Evolutionary conservation across 2,113 vertebrate genomes (phyloP).

Genomic region (Calidris pugnax): DNA sequence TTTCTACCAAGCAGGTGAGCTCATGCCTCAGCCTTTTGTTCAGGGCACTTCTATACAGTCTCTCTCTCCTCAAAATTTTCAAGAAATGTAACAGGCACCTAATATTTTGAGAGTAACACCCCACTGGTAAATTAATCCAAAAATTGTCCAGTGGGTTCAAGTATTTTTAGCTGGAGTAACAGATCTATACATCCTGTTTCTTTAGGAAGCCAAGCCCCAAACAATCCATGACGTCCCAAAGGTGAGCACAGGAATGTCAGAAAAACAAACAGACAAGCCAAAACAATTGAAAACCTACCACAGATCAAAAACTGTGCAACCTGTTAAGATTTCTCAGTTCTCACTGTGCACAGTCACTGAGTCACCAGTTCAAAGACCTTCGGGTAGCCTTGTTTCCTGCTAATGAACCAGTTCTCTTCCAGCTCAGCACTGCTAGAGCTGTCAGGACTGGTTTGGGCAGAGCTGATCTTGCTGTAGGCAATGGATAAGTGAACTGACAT

Average conservation of each 20-base stretch:
- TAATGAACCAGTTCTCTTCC: background rate
- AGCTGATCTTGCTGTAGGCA: background rate
- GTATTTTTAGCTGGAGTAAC: background rate
- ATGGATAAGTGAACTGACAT: background rate
- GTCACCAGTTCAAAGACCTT: background rate
- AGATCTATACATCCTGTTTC: background rate
- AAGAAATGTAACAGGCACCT: background rate
- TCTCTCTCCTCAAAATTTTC: background rate
- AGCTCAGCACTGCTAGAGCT: background rate
- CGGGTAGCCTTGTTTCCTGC: fast-evolving
- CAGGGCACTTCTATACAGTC: background rate
- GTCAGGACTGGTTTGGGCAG: background rate
- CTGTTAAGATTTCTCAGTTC: background rate
- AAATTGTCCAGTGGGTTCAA: background rate
- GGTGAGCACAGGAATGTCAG: background rate
- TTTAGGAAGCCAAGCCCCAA: background rate
- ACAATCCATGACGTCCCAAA: background rate
- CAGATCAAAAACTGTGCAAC: background rate
- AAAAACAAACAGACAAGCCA: background rate
- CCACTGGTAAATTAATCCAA: background rate
- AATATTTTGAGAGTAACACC: background rate
- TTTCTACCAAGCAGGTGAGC: background rate
- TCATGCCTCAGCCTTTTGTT: background rate
- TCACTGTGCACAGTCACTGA: background rate
- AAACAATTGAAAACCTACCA: background rate